Evolutionary conservation across 2,797 vertebrate genomes (phyloP).

Genomic region (Bradypus variegatus): DNA sequence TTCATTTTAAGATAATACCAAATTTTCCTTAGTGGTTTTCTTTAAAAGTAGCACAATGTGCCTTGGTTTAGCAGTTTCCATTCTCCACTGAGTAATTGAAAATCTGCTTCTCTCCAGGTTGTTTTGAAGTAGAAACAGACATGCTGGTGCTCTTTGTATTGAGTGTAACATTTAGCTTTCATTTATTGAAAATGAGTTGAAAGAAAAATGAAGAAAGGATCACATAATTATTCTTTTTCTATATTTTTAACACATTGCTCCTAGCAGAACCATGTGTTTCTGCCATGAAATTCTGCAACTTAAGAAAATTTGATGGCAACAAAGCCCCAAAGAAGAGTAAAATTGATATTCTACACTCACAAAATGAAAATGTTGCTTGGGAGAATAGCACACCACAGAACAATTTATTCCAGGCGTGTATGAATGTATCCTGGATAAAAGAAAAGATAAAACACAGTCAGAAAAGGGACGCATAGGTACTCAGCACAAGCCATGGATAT

Average conservation of each 20-base stretch:
- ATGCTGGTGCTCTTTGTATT: slow-evolving; percentile 29
- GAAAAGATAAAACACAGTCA: background rate
- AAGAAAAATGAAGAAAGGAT: slow-evolving; percentile 15
- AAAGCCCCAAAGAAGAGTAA: slow-evolving; percentile 15
- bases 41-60: background rate
- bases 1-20: slow-evolving; percentile 24
- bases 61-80: background rate
- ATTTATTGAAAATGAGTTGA: slow-evolving; percentile 44
- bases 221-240: slow-evolving; percentile 32
- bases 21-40: slow-evolving; percentile 26
- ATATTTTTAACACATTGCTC: slow-evolving; percentile 25
- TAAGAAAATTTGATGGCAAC: slow-evolving; percentile 35
- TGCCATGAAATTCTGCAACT: background rate
- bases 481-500: background rate
- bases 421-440: background rate
- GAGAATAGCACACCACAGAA: background rate
- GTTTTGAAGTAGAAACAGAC: slow-evolving; percentile 48
- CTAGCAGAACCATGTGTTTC: slow-evolving; percentile 7
- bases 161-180: slow-evolving; percentile 42
- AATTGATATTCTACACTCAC: background rate
- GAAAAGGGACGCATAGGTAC: background rate
- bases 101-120: slow-evolving; percentile 27
- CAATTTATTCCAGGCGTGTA: slow-evolving; percentile 9
- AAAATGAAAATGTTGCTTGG: slow-evolving; percentile 2
- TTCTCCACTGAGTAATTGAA: slow-evolving; percentile 26